A percentile compares a stretch with the other conserved stretches of the same genome.
phyloP scores from a whole-genome alignment of 2,113 vertebrate species.

The Crotalus viridis region DNA sequence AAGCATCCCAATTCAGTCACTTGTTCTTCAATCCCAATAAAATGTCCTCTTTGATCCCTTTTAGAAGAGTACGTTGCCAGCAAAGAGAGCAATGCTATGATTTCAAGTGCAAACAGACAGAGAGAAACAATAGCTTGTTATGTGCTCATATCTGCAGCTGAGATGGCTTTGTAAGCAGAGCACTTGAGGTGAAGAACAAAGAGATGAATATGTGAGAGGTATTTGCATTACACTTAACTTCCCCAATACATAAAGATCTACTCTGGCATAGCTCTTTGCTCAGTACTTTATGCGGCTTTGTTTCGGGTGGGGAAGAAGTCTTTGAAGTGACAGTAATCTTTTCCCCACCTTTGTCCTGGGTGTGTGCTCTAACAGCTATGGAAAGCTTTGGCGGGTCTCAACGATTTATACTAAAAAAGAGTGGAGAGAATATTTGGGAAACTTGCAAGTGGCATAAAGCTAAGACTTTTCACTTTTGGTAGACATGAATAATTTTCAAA shows the following conservation, averaged over 20 bases:
- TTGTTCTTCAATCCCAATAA: conserved; percentile 47
- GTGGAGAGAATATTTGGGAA: background rate
- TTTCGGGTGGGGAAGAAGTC: conserved; percentile 51
- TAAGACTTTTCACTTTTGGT: background rate
- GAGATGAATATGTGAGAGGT: conserved; percentile 56
- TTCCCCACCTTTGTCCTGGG: conserved; percentile 46
- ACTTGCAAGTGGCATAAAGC: background rate
- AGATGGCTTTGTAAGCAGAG: conserved; percentile 60
- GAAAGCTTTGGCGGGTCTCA: conserved; percentile 33
- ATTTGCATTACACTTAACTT: conserved; percentile 52
- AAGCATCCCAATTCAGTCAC: conserved; percentile 51
- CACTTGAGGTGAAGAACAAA: conserved; percentile 57
- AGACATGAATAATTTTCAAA: background rate
- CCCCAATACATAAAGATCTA: conserved; percentile 56
- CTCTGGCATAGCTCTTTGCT: conserved; percentile 52
- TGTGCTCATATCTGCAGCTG: conserved; percentile 52
- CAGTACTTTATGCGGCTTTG: conserved; percentile 51
- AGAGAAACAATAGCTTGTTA: conserved; percentile 63
- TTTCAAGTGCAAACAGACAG: conserved; percentile 59
- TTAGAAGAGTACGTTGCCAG: conserved; percentile 55
- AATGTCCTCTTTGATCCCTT: conserved; percentile 46
- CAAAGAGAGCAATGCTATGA: conserved; percentile 52
- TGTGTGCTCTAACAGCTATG: conserved; percentile 34
- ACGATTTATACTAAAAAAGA: conserved; percentile 36
- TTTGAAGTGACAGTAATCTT: conserved; percentile 52